Evolutionary conservation across 2,888 invertebrate species (phyloP).

Genomic region (Elaeidobius kamerunicus): DNA sequence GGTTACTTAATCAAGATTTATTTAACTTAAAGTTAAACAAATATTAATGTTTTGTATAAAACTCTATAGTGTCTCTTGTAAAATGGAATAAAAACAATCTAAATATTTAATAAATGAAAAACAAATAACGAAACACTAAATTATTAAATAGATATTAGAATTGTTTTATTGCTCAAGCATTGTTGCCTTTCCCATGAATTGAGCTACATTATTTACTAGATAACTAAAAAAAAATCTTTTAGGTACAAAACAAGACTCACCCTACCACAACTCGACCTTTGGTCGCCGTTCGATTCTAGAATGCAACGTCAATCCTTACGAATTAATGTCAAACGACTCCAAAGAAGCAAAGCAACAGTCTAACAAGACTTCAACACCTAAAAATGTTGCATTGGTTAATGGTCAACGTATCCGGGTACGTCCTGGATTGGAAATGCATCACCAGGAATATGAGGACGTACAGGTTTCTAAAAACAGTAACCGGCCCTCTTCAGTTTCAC

Average conservation of each 20-base stretch:
- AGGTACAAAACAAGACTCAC: conserved; percentile 18
- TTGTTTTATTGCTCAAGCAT: too few relatives aligned
- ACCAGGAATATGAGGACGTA: conserved; percentile 43
- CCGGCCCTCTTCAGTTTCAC: not conserved
- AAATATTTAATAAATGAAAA: too few relatives aligned
- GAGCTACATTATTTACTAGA: too few relatives aligned
- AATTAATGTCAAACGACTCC: conserved; percentile 61
- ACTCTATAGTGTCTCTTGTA: too few relatives aligned
- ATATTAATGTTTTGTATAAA: too few relatives aligned
- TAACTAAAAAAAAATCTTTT: too few relatives aligned
- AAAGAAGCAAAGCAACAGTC: conserved; percentile 34
- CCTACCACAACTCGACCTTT: conserved; percentile 15
- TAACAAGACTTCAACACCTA: too few relatives aligned
- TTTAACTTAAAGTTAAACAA: too few relatives aligned
- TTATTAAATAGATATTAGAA: too few relatives aligned
- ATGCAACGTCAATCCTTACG: conserved; percentile 82
- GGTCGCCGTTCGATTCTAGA: conserved; percentile 71
- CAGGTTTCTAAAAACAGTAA: conserved; percentile 34
- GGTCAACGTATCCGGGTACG: conserved; percentile 50
- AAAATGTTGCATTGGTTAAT: conserved; percentile 44
- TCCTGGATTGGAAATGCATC: conserved; percentile 39
- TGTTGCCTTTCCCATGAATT: not conserved
- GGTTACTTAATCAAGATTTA: too few relatives aligned
- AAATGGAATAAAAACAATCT: too few relatives aligned
- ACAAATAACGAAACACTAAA: too few relatives aligned